Evolutionary conservation across 2,797 vertebrate species (phyloP).

Genomic region (Characodon lateralis): DNA sequence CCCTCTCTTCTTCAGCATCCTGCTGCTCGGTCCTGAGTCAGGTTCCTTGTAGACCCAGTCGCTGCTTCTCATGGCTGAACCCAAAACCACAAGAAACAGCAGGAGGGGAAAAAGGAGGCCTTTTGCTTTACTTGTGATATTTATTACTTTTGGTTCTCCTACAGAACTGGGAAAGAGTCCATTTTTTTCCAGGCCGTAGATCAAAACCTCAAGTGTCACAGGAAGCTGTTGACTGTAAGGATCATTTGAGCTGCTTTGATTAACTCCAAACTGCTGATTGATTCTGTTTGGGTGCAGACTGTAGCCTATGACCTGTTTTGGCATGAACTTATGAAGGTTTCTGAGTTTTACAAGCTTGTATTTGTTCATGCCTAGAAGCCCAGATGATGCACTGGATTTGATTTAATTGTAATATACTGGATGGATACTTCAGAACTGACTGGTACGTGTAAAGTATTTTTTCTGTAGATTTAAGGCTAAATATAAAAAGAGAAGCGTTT

Average conservation of each 20-base stretch:
- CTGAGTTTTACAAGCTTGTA: not conserved
- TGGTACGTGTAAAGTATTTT: not conserved
- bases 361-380: not conserved
- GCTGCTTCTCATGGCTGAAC: constrained; percentile 72
- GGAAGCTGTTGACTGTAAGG: not conserved
- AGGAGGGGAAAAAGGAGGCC: not conserved
- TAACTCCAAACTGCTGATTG: not conserved
- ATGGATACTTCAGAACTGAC: not conserved
- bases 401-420: not conserved
- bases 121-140: not conserved
- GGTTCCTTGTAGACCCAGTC: constrained; percentile 55
- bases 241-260: not conserved
- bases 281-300: not conserved
- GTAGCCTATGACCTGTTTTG: not conserved
- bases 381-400: not conserved
- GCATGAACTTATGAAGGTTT: not conserved
- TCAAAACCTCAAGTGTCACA: not conserved
- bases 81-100: not conserved
- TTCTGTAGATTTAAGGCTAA: not conserved
- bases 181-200: too few species aligned
- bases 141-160: not conserved
- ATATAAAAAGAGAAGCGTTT: not conserved
- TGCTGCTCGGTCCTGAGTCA: constrained; percentile 17
- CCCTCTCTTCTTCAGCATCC: not conserved
- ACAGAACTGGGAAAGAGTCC: not conserved